Conservation (phyloP, 2,797 vertebrate species). For the Acanthis flammea region DNA sequence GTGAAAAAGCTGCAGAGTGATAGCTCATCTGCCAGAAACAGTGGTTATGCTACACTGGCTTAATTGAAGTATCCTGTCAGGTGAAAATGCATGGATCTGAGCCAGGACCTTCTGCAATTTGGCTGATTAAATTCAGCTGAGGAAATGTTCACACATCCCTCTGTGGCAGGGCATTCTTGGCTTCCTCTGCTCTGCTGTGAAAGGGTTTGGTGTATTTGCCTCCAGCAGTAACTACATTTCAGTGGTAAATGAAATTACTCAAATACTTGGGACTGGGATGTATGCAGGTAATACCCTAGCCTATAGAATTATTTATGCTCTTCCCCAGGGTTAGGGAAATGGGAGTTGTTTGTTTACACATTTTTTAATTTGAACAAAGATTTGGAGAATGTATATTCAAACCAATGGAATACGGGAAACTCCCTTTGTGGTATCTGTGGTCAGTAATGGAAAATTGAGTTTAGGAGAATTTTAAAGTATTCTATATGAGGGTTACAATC, state of each 20-base stretch:
- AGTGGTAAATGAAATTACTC: neutral
- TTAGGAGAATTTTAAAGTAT: neutral
- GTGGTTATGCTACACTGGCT: neutral
- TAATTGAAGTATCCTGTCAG: neutral
- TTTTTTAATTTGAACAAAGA: constrained; percentile 17
- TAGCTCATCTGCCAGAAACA: neutral
- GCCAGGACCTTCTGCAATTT: neutral
- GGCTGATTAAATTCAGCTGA: neutral
- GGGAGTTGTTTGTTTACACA: neutral
- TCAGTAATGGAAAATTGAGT: neutral
- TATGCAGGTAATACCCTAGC: neutral
- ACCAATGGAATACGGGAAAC: neutral
- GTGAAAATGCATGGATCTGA: neutral
- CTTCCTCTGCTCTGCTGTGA: neutral
- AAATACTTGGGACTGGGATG: neutral
- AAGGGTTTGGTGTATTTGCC: constrained; percentile 12
- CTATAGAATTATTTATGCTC: neutral
- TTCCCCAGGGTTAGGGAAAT: constrained; percentile 22
- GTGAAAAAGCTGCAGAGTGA: neutral
- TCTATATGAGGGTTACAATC: neutral
- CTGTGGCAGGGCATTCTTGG: neutral
- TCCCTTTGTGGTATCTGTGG: neutral
- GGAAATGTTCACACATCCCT: neutral
- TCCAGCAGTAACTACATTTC: neutral
- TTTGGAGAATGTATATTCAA: neutral